Evolutionary conservation across 2,888 invertebrate genomes (phyloP), one percentile per base, ranked within the genome.

Genomic region (Ptychoptera contaminata): DNA sequence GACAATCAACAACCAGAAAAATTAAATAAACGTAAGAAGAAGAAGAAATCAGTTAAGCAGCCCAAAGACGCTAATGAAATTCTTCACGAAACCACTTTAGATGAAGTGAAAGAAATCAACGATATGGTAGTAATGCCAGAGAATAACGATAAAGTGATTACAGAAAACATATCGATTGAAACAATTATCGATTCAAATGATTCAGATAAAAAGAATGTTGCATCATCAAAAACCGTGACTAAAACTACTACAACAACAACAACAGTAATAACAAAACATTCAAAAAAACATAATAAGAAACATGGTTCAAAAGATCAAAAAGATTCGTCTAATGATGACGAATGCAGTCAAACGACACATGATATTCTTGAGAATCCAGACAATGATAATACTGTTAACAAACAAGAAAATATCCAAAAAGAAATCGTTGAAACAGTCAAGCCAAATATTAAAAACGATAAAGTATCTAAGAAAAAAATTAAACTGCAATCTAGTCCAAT

Each of bases 221-320:
- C n/a, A 29, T 29, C 35, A n/a, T 35, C 12, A 12, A 16, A 35
- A 42, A 42, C 42, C 6, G 10, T 48, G 49, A 42, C 49, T 49
- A 29, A 44, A 37, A 40, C 50, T 46, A 38, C 29, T 32, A 5
- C 47, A 49, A 43, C 40, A 41, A 42, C 40, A 43, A 47, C 48
- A 48, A 29, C 39, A 6, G 38, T 16, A 46, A 49, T 40, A 45
- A 40, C 14, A 39, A 11, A 41, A 43, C 32, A 41, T 11, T 7
- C 36, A 39, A 35, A 40, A 30, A 31, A 49, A 47, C 37, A 47
- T 47, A 37, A 49, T 46, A 31, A 23, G 23, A 23, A 23, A 23
- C 23, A 23, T 23, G 23, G 23, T 23, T 7, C 3, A 5, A 23
- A 23, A 23, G 23, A 23, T 3, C 23, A 23, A 23, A 23, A 23